Base-by-base conservation (phyloP, 1,140 invertebrate genomes). In the Rhopalosiphum maidis region DNA sequence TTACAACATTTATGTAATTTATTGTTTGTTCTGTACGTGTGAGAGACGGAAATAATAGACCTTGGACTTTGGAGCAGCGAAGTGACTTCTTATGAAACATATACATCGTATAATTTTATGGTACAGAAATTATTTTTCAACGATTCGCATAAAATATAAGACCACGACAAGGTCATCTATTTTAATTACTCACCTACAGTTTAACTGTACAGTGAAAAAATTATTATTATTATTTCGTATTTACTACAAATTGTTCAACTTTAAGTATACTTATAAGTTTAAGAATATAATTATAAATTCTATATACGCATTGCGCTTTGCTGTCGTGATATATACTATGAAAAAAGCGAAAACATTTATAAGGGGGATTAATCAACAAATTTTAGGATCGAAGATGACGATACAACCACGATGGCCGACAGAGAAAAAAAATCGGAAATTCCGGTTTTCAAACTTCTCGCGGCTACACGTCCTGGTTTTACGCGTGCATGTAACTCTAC, bases 391-490 rank as follows among this genome's bases (percentile, higher is more conserved):
- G 7, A 46, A 0, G n/a, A 87, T 6, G 43, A 35, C 43, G 23
- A 86, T 83, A 83, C n/a, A n/a, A 77, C 60, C 11, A 30, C 55
- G 4, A 60, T 60, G 82, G 37, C 37, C n/a, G 35, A 21, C 4
- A 7, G 35, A 8, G 37, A 35, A 88, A 88, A 89, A 89, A 89
- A 89, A 89, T 9, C 21, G 21, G 48, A 54, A 89, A 54, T 89
- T 89, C 87, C 35, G 35, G 51, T 55, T 89, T 89, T 89, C 18
- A 89, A 54, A 54, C 85, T 87, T 54, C 86, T 2, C 46, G 86
- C 30, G 5, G 30, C 43, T 30, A 35, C 21, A 85, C 35, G 86
- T 51, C 43, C 83, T 85, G 37, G 23, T 87, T 87, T 85, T 43
- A 85, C 82, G 82, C 21, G 22, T 46, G 43, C 85, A 37, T 46